Evolutionary conservation across 2,797 vertebrate genomes (phyloP).

Genomic region (Neopelma chrysocephalum): DNA sequence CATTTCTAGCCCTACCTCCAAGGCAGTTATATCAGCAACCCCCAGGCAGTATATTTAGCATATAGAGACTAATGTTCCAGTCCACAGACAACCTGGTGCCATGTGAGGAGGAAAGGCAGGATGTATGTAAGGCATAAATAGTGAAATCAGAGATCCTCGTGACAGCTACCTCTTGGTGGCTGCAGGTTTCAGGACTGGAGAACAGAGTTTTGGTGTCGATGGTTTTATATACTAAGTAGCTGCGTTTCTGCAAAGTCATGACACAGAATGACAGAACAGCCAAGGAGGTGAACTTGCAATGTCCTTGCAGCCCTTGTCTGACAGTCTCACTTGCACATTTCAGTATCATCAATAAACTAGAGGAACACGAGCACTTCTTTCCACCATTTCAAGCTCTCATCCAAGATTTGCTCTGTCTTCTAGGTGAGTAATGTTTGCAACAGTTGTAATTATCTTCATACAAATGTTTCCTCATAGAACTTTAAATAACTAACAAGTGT

Average conservation of each 20-base stretch:
- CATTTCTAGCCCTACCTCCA: not conserved
- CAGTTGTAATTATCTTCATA: not conserved
- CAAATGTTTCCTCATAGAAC: not conserved
- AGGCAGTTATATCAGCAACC: not conserved
- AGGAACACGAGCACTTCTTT: slow-evolving; percentile 89
- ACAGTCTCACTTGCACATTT: not conserved
- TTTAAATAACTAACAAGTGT: not conserved
- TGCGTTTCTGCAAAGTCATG: not conserved
- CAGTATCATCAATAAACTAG: slow-evolving; percentile 87
- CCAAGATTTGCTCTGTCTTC: slow-evolving; percentile 78
- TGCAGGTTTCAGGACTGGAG: not conserved
- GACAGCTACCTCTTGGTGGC: not conserved
- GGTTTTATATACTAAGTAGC: not conserved
- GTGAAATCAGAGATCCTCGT: not conserved
- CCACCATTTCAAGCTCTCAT: slow-evolving; percentile 86
- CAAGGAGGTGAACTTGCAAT: not conserved
- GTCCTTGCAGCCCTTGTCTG: not conserved
- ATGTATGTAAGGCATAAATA: not conserved
- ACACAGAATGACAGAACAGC: not conserved
- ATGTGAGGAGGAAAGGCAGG: not conserved
- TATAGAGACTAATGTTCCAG: not conserved
- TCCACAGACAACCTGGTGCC: not conserved
- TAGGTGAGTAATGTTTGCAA: slow-evolving; percentile 77
- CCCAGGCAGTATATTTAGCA: not conserved
- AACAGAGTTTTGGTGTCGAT: not conserved